These are phyloP conservation scores for Lasiommata megera DNA, from an alignment of 2,888 invertebrate genomes.

Conservation along the genomic window DNA sequence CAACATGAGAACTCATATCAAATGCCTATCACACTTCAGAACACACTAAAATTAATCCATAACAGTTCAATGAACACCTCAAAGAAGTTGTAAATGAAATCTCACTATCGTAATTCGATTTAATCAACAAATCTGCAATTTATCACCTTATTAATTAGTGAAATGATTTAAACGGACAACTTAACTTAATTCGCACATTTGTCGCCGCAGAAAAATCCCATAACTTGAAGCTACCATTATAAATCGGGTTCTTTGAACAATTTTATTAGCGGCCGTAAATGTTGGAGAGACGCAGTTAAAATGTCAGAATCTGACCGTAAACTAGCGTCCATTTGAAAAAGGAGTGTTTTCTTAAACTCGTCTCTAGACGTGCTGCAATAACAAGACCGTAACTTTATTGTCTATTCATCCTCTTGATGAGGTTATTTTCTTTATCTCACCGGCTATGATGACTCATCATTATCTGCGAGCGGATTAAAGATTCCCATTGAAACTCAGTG, in stretches of 20 bases:
- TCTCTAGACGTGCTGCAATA: slow-evolving; percentile 55
- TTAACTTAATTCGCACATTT: slow-evolving; percentile 19
- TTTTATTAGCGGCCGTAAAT: slow-evolving; percentile 71
- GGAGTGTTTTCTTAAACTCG: slow-evolving; percentile 73
- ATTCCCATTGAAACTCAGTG: slow-evolving; percentile 46
- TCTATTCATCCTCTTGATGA: slow-evolving; percentile 70
- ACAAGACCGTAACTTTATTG: slow-evolving; percentile 67
- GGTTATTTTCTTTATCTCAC: slow-evolving; percentile 69
- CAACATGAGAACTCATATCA: slow-evolving; percentile 60
- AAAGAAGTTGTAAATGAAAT: neutral
- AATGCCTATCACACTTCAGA: neutral
- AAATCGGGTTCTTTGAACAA: slow-evolving; percentile 69
- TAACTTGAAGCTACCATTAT: slow-evolving; percentile 53
- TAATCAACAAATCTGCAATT: slow-evolving; percentile 35
- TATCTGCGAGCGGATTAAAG: slow-evolving; percentile 51
- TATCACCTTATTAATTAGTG: slow-evolving; percentile 10
- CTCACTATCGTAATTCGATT: neutral
- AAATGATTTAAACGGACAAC: slow-evolving; percentile 7
- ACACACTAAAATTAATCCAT: neutral
- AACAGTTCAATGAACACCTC: neutral
- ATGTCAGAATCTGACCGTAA: slow-evolving; percentile 75
- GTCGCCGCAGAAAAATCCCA: slow-evolving; percentile 42
- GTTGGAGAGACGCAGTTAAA: slow-evolving; percentile 72
- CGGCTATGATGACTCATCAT: slow-evolving; percentile 68
- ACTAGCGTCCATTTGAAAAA: slow-evolving; percentile 68